phyloP scores from a whole-genome alignment of 2,888 invertebrate genomes.

The Nemoura dubitans region DNA sequence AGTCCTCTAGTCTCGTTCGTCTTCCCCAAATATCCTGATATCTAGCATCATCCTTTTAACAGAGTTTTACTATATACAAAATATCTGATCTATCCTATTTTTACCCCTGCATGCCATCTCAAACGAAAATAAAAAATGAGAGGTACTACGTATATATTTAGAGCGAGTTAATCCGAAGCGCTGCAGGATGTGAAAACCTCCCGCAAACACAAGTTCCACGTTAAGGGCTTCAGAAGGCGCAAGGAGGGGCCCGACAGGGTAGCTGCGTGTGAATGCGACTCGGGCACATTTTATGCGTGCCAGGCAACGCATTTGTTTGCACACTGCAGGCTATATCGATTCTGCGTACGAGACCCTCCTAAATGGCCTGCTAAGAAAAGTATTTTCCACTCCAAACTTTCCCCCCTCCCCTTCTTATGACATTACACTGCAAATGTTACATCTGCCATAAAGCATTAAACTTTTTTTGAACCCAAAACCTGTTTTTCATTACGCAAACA shows the following conservation, averaged over 20 bases:
- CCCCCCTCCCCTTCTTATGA: conserved; percentile 13
- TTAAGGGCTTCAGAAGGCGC: not conserved
- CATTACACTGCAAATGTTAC: conserved; percentile 18
- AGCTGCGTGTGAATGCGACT: not conserved
- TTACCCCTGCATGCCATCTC: not conserved
- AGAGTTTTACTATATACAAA: not conserved
- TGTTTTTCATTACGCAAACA: conserved; percentile 21
- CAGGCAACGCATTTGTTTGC: conserved; percentile 25
- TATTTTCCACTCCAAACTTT: conserved; percentile 1
- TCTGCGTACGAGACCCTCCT: conserved; percentile 36
- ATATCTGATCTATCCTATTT: conserved; percentile 16
- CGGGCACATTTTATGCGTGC: not conserved
- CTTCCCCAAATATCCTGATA: not conserved
- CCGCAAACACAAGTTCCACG: not conserved
- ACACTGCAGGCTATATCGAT: conserved; percentile 34
- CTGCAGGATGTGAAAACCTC: not conserved
- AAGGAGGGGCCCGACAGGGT: not conserved
- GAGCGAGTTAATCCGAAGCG: conserved; percentile 3
- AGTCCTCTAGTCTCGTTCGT: not conserved
- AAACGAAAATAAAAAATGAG: not conserved
- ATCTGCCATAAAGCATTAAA: conserved; percentile 16
- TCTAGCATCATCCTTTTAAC: not conserved
- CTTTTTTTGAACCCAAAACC: not conserved
- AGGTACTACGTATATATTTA: conserved; percentile 9
- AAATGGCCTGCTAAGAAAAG: conserved; percentile 43